A percentile compares a stretch with the other conserved stretches of the same genome.
phyloP scores from a whole-genome alignment of 2,797 vertebrate genomes.

The Eleutherodactylus coqui region DNA sequence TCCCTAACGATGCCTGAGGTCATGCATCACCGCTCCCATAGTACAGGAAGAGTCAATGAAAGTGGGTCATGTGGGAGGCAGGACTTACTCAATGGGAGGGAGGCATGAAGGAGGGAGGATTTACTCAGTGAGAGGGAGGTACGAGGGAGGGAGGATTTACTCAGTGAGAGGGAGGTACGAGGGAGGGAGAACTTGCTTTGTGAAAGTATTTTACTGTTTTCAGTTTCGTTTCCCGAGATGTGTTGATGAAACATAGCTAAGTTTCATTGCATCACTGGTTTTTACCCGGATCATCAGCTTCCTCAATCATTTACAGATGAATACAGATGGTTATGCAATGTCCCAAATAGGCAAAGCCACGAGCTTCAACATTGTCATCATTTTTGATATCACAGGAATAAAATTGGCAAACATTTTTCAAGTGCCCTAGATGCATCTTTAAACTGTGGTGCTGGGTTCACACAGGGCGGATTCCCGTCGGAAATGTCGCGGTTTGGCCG shows the following conservation, averaged over 20 bases:
- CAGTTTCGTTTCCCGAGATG: conserved; percentile 55
- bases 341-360: background rate
- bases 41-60: background rate
- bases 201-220: conserved; percentile 4
- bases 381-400: too few species aligned
- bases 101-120: too few species aligned
- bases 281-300: conserved; percentile 8
- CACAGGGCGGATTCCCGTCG: too few species aligned
- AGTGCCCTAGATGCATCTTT: too few species aligned
- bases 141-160: background rate
- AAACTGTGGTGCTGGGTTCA: too few species aligned
- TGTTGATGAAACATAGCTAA: conserved; percentile 31
- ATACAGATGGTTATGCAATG: background rate
- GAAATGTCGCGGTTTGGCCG: too few species aligned
- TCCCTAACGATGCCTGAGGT: background rate
- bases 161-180: background rate
- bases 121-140: too few species aligned
- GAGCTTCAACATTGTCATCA: background rate
- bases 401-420: too few species aligned
- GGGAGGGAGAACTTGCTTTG: background rate
- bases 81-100: too few species aligned
- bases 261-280: conserved; percentile 51
- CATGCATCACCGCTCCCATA: background rate
- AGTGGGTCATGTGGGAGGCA: too few species aligned
- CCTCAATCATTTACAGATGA: background rate